A percentile compares a stretch with the other conserved stretches of the same genome.
These are phyloP conservation scores for Lagorchestes hirsutus DNA, from an alignment of 2,797 vertebrate species.

Conservation along the genomic window DNA sequence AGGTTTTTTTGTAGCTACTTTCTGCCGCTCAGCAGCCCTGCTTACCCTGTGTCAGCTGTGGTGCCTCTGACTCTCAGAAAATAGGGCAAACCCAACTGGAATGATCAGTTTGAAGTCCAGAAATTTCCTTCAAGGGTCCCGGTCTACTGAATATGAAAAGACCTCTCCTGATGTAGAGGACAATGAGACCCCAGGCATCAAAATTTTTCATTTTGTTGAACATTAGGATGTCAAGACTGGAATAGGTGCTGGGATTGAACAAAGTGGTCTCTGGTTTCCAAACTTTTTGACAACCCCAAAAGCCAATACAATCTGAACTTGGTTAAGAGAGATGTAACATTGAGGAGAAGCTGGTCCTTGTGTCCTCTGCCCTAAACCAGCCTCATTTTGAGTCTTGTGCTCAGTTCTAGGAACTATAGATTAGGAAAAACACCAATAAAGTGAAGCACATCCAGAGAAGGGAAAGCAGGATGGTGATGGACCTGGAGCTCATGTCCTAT, in stretches of 20 bases:
- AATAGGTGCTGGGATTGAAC: neutral
- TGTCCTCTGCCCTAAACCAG: neutral
- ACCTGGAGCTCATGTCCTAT: neutral
- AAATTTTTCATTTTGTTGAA: neutral
- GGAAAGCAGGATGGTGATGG: neutral
- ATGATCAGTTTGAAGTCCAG: conserved; percentile 32
- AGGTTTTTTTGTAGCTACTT: neutral
- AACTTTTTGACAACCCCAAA: neutral
- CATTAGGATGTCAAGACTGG: conserved; percentile 11
- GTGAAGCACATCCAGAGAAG: neutral
- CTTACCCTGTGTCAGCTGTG: neutral
- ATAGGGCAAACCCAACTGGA: neutral
- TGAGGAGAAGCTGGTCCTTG: neutral
- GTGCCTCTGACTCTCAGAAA: neutral
- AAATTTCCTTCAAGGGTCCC: neutral
- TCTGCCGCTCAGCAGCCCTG: neutral
- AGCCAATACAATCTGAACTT: neutral
- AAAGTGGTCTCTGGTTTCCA: conserved; percentile 6
- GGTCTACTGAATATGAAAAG: conserved; percentile 4
- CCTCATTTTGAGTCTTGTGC: neutral
- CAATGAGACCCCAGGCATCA: conserved; percentile 16
- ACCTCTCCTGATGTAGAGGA: neutral
- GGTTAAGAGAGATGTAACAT: neutral
- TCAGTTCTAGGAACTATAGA: neutral
- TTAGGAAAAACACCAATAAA: neutral